phyloP scores from a whole-genome alignment of 2,888 invertebrate species.

The Diabrotica balteata region DNA sequence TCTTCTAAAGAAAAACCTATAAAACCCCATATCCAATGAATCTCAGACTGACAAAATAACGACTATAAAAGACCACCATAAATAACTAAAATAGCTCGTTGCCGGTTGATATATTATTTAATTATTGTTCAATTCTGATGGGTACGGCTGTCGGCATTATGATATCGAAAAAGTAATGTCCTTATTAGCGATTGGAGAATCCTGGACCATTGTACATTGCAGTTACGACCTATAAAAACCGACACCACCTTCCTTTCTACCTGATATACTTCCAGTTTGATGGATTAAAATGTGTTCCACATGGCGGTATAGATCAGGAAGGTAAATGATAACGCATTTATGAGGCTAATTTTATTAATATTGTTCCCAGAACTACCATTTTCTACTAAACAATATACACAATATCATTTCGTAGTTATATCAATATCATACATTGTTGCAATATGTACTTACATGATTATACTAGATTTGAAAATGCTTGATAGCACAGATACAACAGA shows the following conservation, averaged over 20 bases:
- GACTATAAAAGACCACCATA: constrained; percentile 45
- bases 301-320: constrained; percentile 31
- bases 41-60: constrained; percentile 44
- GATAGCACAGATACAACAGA: too few relatives aligned
- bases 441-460: too few relatives aligned
- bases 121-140: constrained; percentile 49
- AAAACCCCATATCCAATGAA: constrained; percentile 38
- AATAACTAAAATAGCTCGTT: constrained; percentile 48
- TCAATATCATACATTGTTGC: too few relatives aligned
- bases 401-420: too few relatives aligned
- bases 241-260: constrained; percentile 51
- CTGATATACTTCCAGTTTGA: constrained; percentile 52
- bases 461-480: too few relatives aligned
- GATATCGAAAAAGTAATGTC: constrained; percentile 56
- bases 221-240: constrained; percentile 57
- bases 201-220: constrained; percentile 48
- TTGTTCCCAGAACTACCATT: not conserved
- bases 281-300: constrained; percentile 51
- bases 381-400: too few relatives aligned
- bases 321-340: constrained; percentile 25
- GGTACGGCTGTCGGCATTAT: constrained; percentile 51
- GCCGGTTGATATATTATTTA: constrained; percentile 52
- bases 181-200: constrained; percentile 57
- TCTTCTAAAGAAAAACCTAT: not conserved
- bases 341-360: constrained; percentile 24